Evolutionary conservation across 2,113 vertebrate species (phyloP), one percentile per base, ranked within the genome.

Genomic region (Talpa occidentalis): DNA sequence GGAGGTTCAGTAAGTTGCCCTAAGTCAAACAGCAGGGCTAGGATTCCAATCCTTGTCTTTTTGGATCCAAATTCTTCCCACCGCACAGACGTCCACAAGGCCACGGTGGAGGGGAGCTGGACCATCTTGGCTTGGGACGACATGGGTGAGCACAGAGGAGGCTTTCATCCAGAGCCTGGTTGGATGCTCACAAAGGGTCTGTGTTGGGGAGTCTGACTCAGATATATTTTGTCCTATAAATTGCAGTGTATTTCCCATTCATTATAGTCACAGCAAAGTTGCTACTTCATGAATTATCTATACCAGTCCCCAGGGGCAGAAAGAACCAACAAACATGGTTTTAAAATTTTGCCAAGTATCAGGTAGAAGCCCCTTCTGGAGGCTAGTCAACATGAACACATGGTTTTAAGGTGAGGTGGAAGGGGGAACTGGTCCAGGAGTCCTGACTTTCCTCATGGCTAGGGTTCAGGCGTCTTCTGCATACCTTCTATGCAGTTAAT

Each of bases 251-350:
- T 66, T 90, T 60, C 87, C 0, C 0, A 72, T 67, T 95, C 84
- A 95, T 93, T 84, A 64, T 17, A 90, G 66, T 82, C 56, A 72
- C 93, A 97, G 84, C 26, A 79, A 92, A n/a, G 21, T 60, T 90
- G 30, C 82, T 35, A 83, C 49, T 64, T 89, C 67, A 52, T 78
- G 90, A 83, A 94, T 90, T 89, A 56, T 87, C 37, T 42, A 44
- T 16, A 79, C 49, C 59, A 90, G 47, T 70, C 88, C 40, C 94
- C 24, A 66, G 79, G 82, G 42, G 24, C 59, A 78, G 62, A 60
- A 72, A 93, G 72, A 70, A 44, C 40, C 26, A 89, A 79, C 59
- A 54, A 90, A 35, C 88, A 32, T 42, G 44, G 30, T 83, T 93
- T 88, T 56, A 90, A 85, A 40, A 42, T 52, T 78, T 22, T 90